Percentiles rank a stretch among this genome's conserved stretches.
Conservation (phyloP, 2,888 invertebrate genomes). For the Hylaea fasciaria region DNA sequence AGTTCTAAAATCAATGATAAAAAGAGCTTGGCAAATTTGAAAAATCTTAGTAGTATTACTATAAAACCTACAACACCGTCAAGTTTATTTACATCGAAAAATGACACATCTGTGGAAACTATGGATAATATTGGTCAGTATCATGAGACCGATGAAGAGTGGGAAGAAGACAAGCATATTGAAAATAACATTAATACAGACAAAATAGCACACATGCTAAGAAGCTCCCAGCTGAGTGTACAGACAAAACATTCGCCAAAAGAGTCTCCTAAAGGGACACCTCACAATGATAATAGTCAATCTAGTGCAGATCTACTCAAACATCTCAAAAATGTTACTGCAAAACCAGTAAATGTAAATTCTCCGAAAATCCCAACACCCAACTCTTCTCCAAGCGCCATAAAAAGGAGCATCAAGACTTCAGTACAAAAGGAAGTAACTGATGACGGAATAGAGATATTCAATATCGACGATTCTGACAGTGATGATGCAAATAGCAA, state of each 20-base stretch:
- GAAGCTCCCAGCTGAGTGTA: slow-evolving; percentile 34
- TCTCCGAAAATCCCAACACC: slow-evolving; percentile 18
- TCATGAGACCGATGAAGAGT: slow-evolving; percentile 42
- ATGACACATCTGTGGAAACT: slow-evolving; percentile 6
- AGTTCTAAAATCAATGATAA: slow-evolving; percentile 10
- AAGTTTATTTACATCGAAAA: slow-evolving; percentile 32
- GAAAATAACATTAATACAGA: slow-evolving; percentile 14
- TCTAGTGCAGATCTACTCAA: slow-evolving; percentile 59
- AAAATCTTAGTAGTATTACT: slow-evolving; percentile 29
- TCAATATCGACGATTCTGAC: slow-evolving; percentile 76
- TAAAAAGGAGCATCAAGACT: slow-evolving; percentile 43
- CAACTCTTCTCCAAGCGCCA: slow-evolving; percentile 36
- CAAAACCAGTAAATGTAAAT: slow-evolving; percentile 54
- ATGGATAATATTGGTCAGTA: slow-evolving; percentile 30
- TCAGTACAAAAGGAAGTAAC: slow-evolving; percentile 50
- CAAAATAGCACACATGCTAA: slow-evolving; percentile 31
- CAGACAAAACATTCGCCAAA: slow-evolving; percentile 38
- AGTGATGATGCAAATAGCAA: slow-evolving; percentile 59
- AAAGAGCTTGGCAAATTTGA: slow-evolving; percentile 11
- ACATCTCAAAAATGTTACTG: slow-evolving; percentile 64
- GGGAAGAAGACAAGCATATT: slow-evolving; percentile 16
- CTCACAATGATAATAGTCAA: slow-evolving; percentile 44
- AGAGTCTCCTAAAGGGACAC: slow-evolving; percentile 33
- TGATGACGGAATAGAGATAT: slow-evolving; percentile 69
- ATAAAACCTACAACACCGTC: slow-evolving; percentile 39